Percentiles rank a stretch among this genome's conserved stretches.
phyloP scores from a whole-genome alignment of 2,113 vertebrate genomes.

The Heterotis niloticus region DNA sequence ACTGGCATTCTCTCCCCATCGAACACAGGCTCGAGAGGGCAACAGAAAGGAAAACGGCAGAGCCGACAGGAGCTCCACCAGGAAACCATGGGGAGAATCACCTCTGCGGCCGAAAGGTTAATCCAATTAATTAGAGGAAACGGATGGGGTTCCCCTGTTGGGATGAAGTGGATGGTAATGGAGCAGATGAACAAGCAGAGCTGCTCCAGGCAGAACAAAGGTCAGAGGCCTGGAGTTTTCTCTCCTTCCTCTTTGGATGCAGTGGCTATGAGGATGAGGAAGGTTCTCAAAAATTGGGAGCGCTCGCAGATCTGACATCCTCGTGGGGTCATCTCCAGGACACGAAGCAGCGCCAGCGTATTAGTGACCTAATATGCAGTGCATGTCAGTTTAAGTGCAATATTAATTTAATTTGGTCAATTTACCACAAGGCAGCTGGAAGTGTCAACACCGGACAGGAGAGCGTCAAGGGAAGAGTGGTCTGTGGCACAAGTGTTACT shows the following conservation, averaged over 20 bases:
- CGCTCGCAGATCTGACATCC: background rate
- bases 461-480: background rate
- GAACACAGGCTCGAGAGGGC: constrained; percentile 1
- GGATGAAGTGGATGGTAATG: constrained; percentile 23
- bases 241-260: background rate
- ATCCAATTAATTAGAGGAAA: constrained; percentile 32
- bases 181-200: constrained; percentile 7
- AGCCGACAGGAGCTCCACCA: constrained; percentile 6
- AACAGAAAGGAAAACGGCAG: background rate
- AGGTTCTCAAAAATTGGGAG: background rate
- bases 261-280: background rate
- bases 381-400: background rate
- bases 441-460: background rate
- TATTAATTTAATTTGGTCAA: background rate
- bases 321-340: background rate
- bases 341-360: background rate
- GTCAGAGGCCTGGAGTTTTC: constrained; percentile 16
- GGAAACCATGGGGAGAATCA: constrained; percentile 11
- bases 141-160: constrained; percentile 12
- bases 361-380: background rate
- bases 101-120: constrained; percentile 31
- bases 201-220: constrained; percentile 18
- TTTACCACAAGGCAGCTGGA: background rate
- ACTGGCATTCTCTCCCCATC: background rate
- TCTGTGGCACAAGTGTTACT: background rate